These are phyloP conservation scores for Scelioninae gen. 2 DNA, from an alignment of 2,888 invertebrate genomes.

Conservation along the genomic window DNA sequence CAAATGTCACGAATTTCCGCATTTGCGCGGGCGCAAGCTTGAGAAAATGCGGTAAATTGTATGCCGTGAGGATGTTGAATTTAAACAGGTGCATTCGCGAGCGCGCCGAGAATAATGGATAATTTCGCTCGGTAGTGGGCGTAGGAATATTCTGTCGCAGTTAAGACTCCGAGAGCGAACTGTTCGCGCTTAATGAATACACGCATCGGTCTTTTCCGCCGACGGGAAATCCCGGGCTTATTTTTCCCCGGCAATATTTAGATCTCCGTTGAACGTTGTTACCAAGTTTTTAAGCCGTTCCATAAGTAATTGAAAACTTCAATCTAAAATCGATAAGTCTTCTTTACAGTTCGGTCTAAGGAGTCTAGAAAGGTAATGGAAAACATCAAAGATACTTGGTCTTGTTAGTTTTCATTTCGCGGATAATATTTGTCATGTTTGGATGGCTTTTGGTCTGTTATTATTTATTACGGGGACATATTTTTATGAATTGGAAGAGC, in stretches of 20 bases:
- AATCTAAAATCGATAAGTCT: constrained; percentile 45
- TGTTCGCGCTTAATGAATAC: constrained; percentile 34
- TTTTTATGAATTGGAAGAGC: too few species aligned
- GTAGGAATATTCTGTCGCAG: constrained; percentile 9
- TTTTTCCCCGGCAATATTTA: constrained; percentile 10
- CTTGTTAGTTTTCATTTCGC: constrained; percentile 14
- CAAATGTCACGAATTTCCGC: constrained; percentile 63
- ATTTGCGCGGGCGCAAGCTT: constrained; percentile 57
- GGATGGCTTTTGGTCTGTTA: too few species aligned
- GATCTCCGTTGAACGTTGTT: constrained; percentile 26
- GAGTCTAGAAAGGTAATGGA: constrained; percentile 26
- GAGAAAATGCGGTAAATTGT: constrained; percentile 68
- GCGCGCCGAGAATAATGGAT: constrained; percentile 47
- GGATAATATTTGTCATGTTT: constrained; percentile 32
- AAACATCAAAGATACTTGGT: constrained; percentile 47
- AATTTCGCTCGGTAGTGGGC: constrained; percentile 33
- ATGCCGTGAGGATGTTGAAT: constrained; percentile 51
- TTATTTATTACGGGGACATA: too few species aligned
- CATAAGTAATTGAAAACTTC: constrained; percentile 44
- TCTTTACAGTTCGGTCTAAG: constrained; percentile 21
- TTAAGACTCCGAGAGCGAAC: constrained; percentile 28
- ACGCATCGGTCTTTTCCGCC: constrained; percentile 5
- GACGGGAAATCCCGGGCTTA: constrained; percentile 5
- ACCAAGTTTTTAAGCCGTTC: constrained; percentile 37
- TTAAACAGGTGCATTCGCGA: constrained; percentile 50